Evolutionary conservation across 2,888 invertebrate species (phyloP), one percentile per base, ranked within the genome.

Genomic region (Zaprionus lineosus): DNA sequence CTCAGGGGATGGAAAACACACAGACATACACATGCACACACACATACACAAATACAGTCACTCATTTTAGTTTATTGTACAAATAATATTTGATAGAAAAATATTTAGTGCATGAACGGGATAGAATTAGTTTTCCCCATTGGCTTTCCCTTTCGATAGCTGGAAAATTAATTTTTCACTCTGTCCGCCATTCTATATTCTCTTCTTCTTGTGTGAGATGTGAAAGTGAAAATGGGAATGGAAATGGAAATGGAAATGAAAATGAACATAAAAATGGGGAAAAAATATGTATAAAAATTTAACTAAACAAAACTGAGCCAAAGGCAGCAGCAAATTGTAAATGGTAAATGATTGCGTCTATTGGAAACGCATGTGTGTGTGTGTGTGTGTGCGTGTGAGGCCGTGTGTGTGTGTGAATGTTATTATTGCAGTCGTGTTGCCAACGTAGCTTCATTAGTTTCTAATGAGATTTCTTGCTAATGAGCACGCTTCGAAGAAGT

Each of bases 391-490:
- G 3, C 34, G 8, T 50, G 36, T 60, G 46, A n/a, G n/a, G n/a
- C n/a, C n/a, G n/a, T 15, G 24, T 46, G 24, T 34, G 43, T 50
- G 40, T 44, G 44, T 50, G 43, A 24, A 29, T 74, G 74, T 59
- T 59, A 46, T 58, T 69, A 31, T 34, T 56, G 44, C 48, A 56
- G 56, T 46, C 26, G 40, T 51, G 60, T 60, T 70, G 60, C 65
- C 60, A 69, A 65, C 60, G 58, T 62, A 61, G 76, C 61, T 73
- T 83, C 76, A 78, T 78, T 75, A 76, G 79, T 83, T 79, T 79
- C 77, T 83, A 78, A 78, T 83, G 82, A 83, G 79, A 83, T 78
- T 78, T 75, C 69, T 47, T 57, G 62, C 83, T 78, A 78, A 78
- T 79, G 77, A 78, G 83, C 83, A 57, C 46, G 34, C 31, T 57